Percentiles rank a stretch among this genome's conserved stretches.
Evolutionary conservation across 2,113 vertebrate species (phyloP).

Genomic region (Gnathonemus echidnorhynchus): DNA sequence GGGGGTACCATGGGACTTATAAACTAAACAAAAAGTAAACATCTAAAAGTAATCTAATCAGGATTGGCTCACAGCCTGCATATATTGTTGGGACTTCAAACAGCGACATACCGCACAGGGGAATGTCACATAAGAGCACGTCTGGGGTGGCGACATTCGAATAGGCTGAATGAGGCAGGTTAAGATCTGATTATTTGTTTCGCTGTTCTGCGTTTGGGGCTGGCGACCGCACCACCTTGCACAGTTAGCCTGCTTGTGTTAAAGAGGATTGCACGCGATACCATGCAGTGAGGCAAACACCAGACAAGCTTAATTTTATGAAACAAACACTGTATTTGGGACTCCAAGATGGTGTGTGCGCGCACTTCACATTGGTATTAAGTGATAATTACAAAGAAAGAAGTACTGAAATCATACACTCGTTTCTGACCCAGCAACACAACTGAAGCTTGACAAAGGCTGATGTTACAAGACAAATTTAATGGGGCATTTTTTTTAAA

Average conservation of each 20-base stretch:
- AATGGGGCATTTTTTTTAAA: not conserved
- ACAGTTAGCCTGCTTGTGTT: slow-evolving; percentile 31
- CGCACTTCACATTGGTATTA: not conserved
- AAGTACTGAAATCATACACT: not conserved
- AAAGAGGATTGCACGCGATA: slow-evolving; percentile 36
- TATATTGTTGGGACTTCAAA: not conserved
- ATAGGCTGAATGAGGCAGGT: not conserved
- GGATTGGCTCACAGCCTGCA: not conserved
- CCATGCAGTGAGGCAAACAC: not conserved
- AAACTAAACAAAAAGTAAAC: not conserved
- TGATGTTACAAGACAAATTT: not conserved
- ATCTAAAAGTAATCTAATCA: not conserved
- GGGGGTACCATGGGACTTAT: not conserved
- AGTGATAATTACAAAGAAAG: not conserved
- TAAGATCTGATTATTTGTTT: slow-evolving; percentile 8
- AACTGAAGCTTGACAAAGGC: not conserved
- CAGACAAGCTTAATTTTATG: not conserved
- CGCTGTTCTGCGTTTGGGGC: not conserved
- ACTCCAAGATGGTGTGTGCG: not conserved
- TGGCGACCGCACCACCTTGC: slow-evolving; percentile 37
- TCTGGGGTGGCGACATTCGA: not conserved
- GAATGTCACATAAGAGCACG: not conserved
- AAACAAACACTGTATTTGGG: not conserved
- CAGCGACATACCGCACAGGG: not conserved
- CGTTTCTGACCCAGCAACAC: not conserved